Evolutionary conservation across 1,140 invertebrate species (phyloP).

Genomic region (Tribolium madens): DNA sequence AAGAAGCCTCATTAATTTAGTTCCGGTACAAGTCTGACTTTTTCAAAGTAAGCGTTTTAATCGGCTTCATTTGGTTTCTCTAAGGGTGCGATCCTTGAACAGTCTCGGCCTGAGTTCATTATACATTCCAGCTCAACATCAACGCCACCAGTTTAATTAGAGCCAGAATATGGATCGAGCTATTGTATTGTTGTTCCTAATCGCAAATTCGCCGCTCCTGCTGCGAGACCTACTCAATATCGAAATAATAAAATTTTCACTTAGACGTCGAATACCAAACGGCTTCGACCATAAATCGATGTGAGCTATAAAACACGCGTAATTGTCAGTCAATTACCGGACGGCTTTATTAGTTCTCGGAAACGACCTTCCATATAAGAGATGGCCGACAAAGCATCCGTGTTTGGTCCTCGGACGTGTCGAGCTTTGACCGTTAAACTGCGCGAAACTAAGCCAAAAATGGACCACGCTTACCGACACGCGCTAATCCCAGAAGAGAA

Average conservation of each 20-base stretch:
- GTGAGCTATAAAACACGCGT: conserved; percentile 32
- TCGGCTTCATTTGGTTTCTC: conserved; percentile 33
- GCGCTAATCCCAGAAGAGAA: not conserved
- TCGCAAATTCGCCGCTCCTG: not conserved
- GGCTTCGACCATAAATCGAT: conserved; percentile 13
- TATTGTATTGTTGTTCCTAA: not conserved
- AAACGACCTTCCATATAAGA: conserved; percentile 34
- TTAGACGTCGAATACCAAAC: not conserved
- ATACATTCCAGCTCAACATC: conserved; percentile 24
- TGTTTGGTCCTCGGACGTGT: conserved; percentile 19
- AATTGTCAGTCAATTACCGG: conserved; percentile 41
- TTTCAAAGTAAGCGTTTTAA: conserved; percentile 1
- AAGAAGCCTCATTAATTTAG: conserved; percentile 15
- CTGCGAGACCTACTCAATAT: not conserved
- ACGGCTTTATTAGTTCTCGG: conserved; percentile 41
- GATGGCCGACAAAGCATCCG: conserved; percentile 34
- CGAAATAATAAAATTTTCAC: not conserved
- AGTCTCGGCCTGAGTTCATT: conserved; percentile 10
- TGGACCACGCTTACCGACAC: not conserved
- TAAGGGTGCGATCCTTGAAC: conserved; percentile 17
- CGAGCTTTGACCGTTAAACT: conserved; percentile 21
- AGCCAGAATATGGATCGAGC: conserved; percentile 2
- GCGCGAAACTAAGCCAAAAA: not conserved
- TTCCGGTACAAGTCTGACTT: conserved; percentile 11
- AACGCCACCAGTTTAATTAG: conserved; percentile 20